Base-by-base conservation (phyloP, 1,140 invertebrate species). In the Tribolium madens region DNA sequence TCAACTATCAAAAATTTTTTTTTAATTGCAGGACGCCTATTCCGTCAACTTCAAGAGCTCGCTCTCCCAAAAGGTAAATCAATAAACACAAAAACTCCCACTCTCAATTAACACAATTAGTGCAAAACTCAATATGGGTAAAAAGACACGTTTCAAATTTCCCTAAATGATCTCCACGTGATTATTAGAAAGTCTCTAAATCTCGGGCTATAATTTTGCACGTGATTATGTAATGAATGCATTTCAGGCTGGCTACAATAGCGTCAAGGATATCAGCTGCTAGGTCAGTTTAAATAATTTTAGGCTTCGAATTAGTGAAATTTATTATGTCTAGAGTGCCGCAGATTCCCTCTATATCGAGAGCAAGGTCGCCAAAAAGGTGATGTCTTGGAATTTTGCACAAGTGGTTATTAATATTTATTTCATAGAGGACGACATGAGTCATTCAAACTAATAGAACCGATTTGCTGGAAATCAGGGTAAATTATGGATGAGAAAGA, bases 251-350 rank as follows among this genome's bases (percentile, higher is more conserved):
- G 10, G 72, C 77, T 26, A 60, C 77, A 15, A 47, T 75, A 13
- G 33, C 77, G 10, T 75, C 77, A 73, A 75, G 73, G 77, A 76
- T 78, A 48, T 70, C 77, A 36, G 48, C 46, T 53, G 42, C 76
- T 26, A 78, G 77, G 77, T 78, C 50, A 78, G 60, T 31, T n/a
- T 3, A 52, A 26, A 15, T 69, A 9, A 60, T 71, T 69, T 71
- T 18, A 72, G 48, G 68, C 17, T 17, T 13, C 17, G 46, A 71
- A 52, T 72, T 52, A 52, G 15, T 13, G 70, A 72, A 72, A 26
- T 10, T 72, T 7, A 26, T 50, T 72, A 18, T 17, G 15, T 72
- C 26, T 15, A 73, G 71, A 53, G 48, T 53, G 12, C 71, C 71
- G 17, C 74, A 76, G 60, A 68, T 76, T 21, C 74, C 74, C 12